These are phyloP conservation scores for Megaceryle alcyon DNA, from an alignment of 2,797 vertebrate genomes.

Conservation along the genomic window DNA sequence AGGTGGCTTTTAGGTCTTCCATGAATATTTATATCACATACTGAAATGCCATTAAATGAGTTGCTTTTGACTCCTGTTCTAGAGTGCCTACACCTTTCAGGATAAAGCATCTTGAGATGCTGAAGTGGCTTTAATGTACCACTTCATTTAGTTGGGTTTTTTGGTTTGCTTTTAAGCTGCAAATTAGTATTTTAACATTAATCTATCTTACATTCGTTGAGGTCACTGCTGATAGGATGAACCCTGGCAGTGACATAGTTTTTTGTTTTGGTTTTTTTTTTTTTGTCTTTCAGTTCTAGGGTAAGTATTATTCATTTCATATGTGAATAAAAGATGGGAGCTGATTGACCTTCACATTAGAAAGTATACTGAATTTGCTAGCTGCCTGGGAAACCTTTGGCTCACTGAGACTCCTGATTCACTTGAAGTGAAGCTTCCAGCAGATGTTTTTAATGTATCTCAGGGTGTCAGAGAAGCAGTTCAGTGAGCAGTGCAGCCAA, in stretches of 20 bases:
- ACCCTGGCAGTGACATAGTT: not conserved
- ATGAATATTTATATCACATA: not conserved
- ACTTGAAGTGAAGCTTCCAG: slow-evolving; percentile 3
- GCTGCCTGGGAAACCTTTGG: not conserved
- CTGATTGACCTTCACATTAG: not conserved
- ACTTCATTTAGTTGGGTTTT: not conserved
- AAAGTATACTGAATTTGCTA: not conserved
- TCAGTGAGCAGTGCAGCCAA: not conserved
- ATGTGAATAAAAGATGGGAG: not conserved
- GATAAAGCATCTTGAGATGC: not conserved
- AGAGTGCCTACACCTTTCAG: not conserved
- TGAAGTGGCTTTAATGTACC: not conserved
- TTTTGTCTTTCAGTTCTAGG: not conserved
- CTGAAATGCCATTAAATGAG: not conserved
- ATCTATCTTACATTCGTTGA: not conserved
- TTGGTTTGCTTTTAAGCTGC: not conserved
- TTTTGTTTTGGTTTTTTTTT: not conserved
- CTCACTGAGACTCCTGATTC: not conserved
- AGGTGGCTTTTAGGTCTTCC: too few species aligned
- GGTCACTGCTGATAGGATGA: not conserved
- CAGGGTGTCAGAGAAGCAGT: not conserved
- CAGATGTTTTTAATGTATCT: slow-evolving; percentile 28
- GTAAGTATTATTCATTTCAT: not conserved
- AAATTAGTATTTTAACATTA: not conserved
- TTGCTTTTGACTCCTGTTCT: slow-evolving; percentile 2